A percentile compares a stretch with the other conserved stretches of the same genome.
Evolutionary conservation across 2,797 vertebrate genomes (phyloP).

Genomic region (Hypotaenidia philippensis): DNA sequence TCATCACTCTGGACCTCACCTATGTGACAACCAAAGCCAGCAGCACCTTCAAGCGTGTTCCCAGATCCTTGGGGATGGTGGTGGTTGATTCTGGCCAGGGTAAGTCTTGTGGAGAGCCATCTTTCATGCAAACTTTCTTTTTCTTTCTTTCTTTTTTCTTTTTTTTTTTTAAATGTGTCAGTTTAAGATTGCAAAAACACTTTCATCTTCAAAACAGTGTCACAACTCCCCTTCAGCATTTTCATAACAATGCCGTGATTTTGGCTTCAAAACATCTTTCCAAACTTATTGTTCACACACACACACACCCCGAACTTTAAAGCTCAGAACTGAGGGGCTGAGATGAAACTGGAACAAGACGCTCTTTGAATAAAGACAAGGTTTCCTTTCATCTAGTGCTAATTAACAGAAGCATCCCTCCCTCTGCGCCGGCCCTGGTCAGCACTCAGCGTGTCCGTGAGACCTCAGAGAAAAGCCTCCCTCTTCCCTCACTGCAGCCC

Average conservation of each 20-base stretch:
- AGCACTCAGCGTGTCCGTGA: neutral
- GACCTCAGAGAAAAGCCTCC: constrained; percentile 27
- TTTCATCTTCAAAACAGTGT: constrained; percentile 67
- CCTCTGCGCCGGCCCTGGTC: neutral
- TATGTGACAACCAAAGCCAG: neutral
- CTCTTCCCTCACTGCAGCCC: neutral
- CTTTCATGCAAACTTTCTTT: neutral
- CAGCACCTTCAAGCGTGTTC: neutral
- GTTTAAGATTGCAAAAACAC: constrained; percentile 52
- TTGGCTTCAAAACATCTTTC: constrained; percentile 49
- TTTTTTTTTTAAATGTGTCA: neutral
- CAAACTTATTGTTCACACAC: constrained; percentile 56
- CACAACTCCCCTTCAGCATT: constrained; percentile 67
- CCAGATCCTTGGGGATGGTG: rapidly evolving
- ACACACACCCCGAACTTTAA: neutral
- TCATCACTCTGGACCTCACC: rapidly evolving
- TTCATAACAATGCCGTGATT: constrained; percentile 64
- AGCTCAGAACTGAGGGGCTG: constrained; percentile 41
- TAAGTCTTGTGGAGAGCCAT: neutral
- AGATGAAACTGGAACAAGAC: constrained; percentile 53
- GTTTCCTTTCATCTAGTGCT: constrained; percentile 57
- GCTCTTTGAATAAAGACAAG: constrained; percentile 53
- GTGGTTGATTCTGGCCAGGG: rapidly evolving
- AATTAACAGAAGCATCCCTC: constrained; percentile 59
- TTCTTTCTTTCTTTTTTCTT: neutral